phyloP scores from a whole-genome alignment of 2,113 vertebrate genomes.

The Numida meleagris region DNA sequence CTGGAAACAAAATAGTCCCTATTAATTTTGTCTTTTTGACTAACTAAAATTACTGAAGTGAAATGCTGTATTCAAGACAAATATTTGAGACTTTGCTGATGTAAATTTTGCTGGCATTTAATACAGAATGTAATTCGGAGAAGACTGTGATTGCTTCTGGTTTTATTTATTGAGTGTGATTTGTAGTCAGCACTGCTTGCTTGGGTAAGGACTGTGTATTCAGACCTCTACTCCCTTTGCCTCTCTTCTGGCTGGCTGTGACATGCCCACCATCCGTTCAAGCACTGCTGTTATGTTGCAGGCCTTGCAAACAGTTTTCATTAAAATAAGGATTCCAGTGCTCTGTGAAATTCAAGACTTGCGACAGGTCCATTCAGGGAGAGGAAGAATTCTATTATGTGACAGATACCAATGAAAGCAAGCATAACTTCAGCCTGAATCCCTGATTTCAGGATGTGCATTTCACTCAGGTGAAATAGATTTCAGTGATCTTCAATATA shows the following conservation, averaged over 20 bases:
- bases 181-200: background rate
- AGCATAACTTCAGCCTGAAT: background rate
- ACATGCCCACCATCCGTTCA: background rate
- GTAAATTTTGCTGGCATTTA: background rate
- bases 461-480: background rate
- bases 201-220: background rate
- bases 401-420: background rate
- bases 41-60: background rate
- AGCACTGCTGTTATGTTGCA: background rate
- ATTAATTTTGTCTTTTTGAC: background rate
- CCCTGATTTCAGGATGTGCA: background rate
- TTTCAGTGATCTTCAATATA: background rate
- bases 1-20: background rate
- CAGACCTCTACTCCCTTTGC: background rate
- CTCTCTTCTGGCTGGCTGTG: background rate
- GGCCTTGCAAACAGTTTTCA: background rate
- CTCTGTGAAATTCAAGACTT: background rate
- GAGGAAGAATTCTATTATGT: background rate
- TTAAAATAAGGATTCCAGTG: background rate
- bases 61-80: background rate
- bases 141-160: background rate
- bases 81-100: background rate
- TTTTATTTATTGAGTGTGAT: background rate
- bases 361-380: background rate
- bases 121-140: background rate